phyloP scores from a whole-genome alignment of 2,797 vertebrate genomes.

The Myotis myotis region DNA sequence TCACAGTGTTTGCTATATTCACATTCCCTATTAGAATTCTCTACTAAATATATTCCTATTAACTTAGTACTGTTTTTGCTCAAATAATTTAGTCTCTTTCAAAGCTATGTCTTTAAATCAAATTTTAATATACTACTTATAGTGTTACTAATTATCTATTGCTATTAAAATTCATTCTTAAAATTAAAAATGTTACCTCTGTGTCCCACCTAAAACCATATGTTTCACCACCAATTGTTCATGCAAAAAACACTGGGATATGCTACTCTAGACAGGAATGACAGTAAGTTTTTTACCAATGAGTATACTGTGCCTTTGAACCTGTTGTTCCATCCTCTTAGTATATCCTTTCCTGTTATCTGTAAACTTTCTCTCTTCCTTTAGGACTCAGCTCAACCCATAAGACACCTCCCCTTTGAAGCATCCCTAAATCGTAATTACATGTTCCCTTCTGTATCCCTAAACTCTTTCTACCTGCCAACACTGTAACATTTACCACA shows the following conservation, averaged over 20 bases:
- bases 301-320: background rate
- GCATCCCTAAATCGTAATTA: background rate
- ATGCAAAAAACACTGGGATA: background rate
- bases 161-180: constrained; percentile 1
- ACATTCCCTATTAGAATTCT: background rate
- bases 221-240: background rate
- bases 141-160: constrained; percentile 9
- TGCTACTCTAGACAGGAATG: background rate
- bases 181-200: background rate
- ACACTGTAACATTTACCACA: background rate
- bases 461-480: background rate
- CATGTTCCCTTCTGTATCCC: background rate
- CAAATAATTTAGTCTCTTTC: background rate
- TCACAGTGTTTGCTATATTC: background rate
- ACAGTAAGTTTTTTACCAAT: background rate
- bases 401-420: background rate
- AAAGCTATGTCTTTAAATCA: background rate
- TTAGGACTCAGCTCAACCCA: background rate
- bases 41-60: background rate
- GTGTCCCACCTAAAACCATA: background rate
- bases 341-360: background rate
- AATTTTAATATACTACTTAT: background rate
- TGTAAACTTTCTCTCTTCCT: background rate
- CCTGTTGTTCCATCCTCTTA: background rate
- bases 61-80: background rate